Base-by-base conservation (phyloP, 2,888 invertebrate genomes). In the Campoletis raptor region DNA sequence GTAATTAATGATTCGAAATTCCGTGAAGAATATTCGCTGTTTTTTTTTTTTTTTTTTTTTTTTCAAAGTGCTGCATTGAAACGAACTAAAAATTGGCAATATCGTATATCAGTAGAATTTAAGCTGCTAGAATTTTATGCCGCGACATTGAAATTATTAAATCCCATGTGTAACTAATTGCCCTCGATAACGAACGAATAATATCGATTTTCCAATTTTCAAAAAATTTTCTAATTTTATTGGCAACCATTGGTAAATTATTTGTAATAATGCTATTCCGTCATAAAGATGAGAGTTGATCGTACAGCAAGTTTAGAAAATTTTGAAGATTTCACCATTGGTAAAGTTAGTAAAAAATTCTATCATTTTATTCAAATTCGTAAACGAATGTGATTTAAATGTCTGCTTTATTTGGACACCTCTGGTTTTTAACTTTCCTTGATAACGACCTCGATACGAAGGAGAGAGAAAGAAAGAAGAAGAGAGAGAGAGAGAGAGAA, bases 401-500 rank as follows among this genome's bases (percentile, higher is more conserved):
- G 12, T 45, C 52, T n/a, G 10, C 37, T 66, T 37, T n/a, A 72
- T 64, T 77, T 18, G 61, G 37, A 64, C 61, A 30, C 7, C 42
- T 21, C 36, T 12, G 30, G 6, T 30, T 12, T 30, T 30, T 2
- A 67, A 67, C 37, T n/a, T 78, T 54, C 48, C 24, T 36, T 40
- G 57, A 48, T 61, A 69, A 15, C 74, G 61, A 70, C 15, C 67
- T 69, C 15, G 48, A 24, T 54, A 67, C 66, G 57, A 10, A 36
- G 21, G 3, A 67, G 52, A 36, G 15, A 37, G 52, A 37, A 61
- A 66, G 40, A 54, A 52, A 52, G 52, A 24, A 48, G 21, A 52
- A 42, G 70, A 42, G 48, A 72, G 70, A 48, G 52, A 36, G 15
- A 37, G 3, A 67, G 52, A 36, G 15, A 37, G 52, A 37, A 61